These are phyloP conservation scores for Liasis olivaceus DNA, from an alignment of 2,797 vertebrate species.

Conservation along the genomic window DNA sequence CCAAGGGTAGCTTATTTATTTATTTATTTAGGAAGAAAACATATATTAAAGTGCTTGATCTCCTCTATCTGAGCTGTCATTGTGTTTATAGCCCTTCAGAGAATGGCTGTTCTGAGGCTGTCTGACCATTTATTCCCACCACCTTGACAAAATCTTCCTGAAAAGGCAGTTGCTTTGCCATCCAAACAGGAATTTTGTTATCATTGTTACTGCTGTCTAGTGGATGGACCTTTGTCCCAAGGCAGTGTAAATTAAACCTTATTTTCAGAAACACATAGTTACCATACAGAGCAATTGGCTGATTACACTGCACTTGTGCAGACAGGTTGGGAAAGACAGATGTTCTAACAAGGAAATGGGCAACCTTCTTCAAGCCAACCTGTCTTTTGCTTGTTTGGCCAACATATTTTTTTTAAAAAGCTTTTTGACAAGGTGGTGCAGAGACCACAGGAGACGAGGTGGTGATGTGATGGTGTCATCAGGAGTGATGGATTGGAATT, in stretches of 20 bases:
- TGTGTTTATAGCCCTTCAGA: neutral
- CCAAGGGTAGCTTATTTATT: neutral
- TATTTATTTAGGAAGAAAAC: constrained; percentile 7
- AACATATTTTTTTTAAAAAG: neutral
- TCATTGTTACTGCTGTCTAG: neutral
- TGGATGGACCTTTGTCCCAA: neutral
- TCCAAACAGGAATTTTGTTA: neutral
- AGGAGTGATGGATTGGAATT: neutral
- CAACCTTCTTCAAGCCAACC: neutral
- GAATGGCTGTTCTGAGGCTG: neutral
- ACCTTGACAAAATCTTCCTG: neutral
- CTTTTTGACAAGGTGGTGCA: neutral
- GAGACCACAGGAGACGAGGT: neutral
- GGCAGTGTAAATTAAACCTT: constrained; percentile 7
- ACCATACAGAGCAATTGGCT: neutral
- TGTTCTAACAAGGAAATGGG: neutral
- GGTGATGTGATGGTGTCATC: neutral
- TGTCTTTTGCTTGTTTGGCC: neutral
- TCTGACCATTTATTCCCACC: neutral
- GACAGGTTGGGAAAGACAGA: neutral
- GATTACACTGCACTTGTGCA: neutral
- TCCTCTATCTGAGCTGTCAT: neutral
- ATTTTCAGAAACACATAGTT: neutral
- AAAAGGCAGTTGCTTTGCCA: neutral
- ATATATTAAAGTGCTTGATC: neutral